Evolutionary conservation across 2,888 invertebrate species (phyloP), one percentile per base, ranked within the genome.

Genomic region (Mythimna impura): DNA sequence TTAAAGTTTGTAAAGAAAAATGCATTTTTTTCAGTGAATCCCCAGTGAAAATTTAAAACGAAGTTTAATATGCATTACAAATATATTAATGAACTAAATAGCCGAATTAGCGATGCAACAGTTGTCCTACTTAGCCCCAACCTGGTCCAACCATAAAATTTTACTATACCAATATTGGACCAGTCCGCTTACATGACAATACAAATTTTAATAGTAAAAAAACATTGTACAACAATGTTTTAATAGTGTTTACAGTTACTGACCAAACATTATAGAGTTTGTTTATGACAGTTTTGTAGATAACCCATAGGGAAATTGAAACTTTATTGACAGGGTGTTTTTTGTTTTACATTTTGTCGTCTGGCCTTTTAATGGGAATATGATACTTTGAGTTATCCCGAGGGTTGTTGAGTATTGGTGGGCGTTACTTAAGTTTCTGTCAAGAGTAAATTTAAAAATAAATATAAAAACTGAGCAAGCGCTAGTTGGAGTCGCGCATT

Each of bases 191-290:
- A 73, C 82, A 66, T 47, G n/a, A 10, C 36, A 47, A 67, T 66
- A 36, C 17, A 66, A 43, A 34, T 43, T 72, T 73, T 64, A 71
- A 81, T 57, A 73, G 20, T 79, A 34, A 7, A 47, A 65, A 55
- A 80, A 69, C 66, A 58, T 4, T 62, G 25, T 30, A 54, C 60
- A 47, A 40, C 43, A 65, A 20, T 72, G 62, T 72, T 60, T n/a
- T 68, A 68, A 81, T 77, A 72, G 73, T 73, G 66, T 78, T 78
- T 66, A 72, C 52, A 66, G 52, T 64, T 22, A 66, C 66, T 68
- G 30, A 9, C 14, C 43, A 36, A 57, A 68, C 71, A 36, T 7
- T n/a, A 14, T 66, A 50, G 55, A 40, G 8, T 52, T 52, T 63
- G 52, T 40, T 66, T 54, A 20, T 8, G 30, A 40, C 36, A n/a